These are phyloP conservation scores for Epistrophe grossulariae DNA, from an alignment of 2,888 invertebrate species.

Conservation along the genomic window DNA sequence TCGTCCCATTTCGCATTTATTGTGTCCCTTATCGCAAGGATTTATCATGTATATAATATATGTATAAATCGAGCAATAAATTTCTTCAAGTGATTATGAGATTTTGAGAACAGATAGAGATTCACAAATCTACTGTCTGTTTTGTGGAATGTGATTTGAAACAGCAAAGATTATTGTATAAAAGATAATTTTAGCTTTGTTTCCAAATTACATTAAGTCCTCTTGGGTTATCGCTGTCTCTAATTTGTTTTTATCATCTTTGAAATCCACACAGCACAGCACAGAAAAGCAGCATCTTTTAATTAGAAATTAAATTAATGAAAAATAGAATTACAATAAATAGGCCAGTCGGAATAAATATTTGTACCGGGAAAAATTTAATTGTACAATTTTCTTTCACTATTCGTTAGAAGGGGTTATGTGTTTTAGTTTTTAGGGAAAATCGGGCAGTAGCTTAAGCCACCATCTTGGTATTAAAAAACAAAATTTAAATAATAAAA, in stretches of 20 bases:
- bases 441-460: too few species aligned
- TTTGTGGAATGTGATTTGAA: not conserved
- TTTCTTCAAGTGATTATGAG: slow-evolving; percentile 28
- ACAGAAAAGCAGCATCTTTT: not conserved
- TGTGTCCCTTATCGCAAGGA: slow-evolving; percentile 16
- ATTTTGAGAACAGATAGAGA: slow-evolving; percentile 2
- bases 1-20: not conserved
- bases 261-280: not conserved
- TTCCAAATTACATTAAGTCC: not conserved
- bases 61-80: slow-evolving; percentile 32
- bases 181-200: too few species aligned
- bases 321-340: too few species aligned
- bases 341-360: too few species aligned
- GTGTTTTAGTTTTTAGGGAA: too few species aligned
- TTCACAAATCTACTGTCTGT: not conserved
- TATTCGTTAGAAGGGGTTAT: too few species aligned
- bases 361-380: too few species aligned
- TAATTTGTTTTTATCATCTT: not conserved
- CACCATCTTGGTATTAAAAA: too few species aligned
- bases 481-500: too few species aligned
- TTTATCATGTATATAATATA: not conserved
- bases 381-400: too few species aligned
- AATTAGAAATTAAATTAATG: too few species aligned
- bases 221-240: not conserved
- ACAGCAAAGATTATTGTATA: not conserved